phyloP scores from a whole-genome alignment of 2,113 vertebrate genomes.

The Panthera tigris region DNA sequence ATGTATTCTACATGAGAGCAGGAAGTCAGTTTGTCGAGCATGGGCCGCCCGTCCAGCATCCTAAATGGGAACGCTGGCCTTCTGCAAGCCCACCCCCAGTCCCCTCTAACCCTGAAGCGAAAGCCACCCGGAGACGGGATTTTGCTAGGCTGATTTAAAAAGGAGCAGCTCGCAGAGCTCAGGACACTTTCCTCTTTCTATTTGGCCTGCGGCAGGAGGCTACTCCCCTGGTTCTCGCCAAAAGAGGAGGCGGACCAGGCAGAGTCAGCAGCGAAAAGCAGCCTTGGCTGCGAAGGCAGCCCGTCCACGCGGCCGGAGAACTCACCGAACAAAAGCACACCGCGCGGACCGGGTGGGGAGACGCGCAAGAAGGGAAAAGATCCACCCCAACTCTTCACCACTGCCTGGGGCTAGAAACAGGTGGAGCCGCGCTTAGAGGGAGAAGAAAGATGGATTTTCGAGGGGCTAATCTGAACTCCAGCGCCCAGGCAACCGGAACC shows the following conservation, averaged over 20 bases:
- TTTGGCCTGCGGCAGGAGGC: conserved; percentile 3
- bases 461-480: background rate
- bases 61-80: background rate
- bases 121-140: background rate
- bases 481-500: background rate
- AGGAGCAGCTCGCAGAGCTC: background rate
- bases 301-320: conserved; percentile 60
- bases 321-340: conserved; percentile 58
- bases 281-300: background rate
- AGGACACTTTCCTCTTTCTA: background rate
- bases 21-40: background rate
- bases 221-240: background rate
- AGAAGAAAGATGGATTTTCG: background rate
- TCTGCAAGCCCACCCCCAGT: background rate
- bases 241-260: background rate
- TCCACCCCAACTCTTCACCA: background rate
- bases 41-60: background rate
- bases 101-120: background rate
- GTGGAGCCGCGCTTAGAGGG: background rate
- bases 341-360: background rate
- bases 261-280: background rate
- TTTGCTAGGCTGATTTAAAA: background rate
- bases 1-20: background rate
- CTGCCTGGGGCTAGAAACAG: conserved; percentile 37
- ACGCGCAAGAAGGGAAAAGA: background rate